Percentiles rank a stretch among this genome's conserved stretches.
phyloP scores from a whole-genome alignment of 2,888 invertebrate genomes.

The Conus canariensis region DNA sequence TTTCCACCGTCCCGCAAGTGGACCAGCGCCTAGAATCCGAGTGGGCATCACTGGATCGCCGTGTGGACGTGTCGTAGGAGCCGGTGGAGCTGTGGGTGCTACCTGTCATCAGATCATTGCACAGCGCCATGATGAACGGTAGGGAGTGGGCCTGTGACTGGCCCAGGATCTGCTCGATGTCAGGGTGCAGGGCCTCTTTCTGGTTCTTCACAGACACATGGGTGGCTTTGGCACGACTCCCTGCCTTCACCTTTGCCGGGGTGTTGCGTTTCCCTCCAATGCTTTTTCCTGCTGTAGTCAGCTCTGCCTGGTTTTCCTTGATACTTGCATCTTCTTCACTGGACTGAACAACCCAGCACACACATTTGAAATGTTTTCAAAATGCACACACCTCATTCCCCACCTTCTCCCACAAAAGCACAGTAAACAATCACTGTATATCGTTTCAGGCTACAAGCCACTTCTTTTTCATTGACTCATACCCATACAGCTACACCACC shows the following conservation, averaged over 20 bases:
- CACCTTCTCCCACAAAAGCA: too few relatives aligned
- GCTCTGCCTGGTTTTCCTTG: slow-evolving; percentile 24
- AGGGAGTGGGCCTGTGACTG: slow-evolving; percentile 79
- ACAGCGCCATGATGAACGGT: slow-evolving; percentile 94
- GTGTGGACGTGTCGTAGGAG: slow-evolving; percentile 66
- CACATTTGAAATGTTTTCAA: background rate
- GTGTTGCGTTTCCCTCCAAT: slow-evolving; percentile 8
- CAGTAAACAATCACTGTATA: too few relatives aligned
- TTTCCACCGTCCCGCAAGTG: slow-evolving; percentile 64
- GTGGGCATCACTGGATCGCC: slow-evolving; percentile 68
- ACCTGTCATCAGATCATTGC: slow-evolving; percentile 87
- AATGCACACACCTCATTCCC: too few relatives aligned
- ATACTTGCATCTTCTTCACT: slow-evolving; percentile 37
- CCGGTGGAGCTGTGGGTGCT: slow-evolving; percentile 59
- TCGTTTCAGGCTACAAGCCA: too few relatives aligned
- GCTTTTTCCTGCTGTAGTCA: background rate
- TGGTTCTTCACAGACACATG: slow-evolving; percentile 48
- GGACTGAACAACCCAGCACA: slow-evolving; percentile 25
- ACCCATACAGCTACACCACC: too few relatives aligned
- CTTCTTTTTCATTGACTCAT: too few relatives aligned
- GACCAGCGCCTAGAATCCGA: slow-evolving; percentile 69
- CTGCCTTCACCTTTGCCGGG: slow-evolving; percentile 25
- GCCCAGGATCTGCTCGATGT: slow-evolving; percentile 70
- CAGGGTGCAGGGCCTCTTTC: slow-evolving; percentile 69
- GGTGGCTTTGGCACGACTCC: slow-evolving; percentile 40